These are phyloP conservation scores for Bombylius major DNA, from an alignment of 2,888 invertebrate species.

Conservation along the genomic window DNA sequence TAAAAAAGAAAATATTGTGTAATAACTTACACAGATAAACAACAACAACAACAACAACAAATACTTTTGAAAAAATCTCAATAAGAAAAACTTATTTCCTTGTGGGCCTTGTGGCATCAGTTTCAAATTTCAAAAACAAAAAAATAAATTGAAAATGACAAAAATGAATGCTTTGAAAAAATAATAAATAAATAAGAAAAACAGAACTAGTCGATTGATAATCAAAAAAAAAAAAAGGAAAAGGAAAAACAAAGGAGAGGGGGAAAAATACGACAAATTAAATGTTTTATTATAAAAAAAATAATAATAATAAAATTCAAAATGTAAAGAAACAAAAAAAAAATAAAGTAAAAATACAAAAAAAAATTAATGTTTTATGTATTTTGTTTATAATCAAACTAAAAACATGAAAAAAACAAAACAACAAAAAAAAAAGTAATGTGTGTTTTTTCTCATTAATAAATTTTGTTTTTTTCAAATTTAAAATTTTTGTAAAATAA, in stretches of 20 bases:
- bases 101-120: no score
- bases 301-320: slow-evolving; percentile 11
- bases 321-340: not conserved
- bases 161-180: not conserved
- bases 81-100: no score
- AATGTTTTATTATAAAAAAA: not conserved
- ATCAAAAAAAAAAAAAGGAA: not conserved
- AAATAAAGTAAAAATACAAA: not conserved
- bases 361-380: no score
- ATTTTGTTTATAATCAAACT: no score
- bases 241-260: not conserved
- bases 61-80: no score
- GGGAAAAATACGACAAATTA: not conserved
- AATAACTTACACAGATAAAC: no score
- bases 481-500: no score
- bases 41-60: no score
- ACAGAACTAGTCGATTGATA: slow-evolving; percentile 7
- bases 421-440: not conserved
- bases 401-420: not conserved
- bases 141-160: not conserved
- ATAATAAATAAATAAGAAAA: not conserved
- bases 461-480: no score
- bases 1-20: no score
- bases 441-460: no score
- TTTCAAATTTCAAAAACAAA: not conserved